Conservation (phyloP, 2,888 invertebrate genomes). For the Morpho deidamia region DNA sequence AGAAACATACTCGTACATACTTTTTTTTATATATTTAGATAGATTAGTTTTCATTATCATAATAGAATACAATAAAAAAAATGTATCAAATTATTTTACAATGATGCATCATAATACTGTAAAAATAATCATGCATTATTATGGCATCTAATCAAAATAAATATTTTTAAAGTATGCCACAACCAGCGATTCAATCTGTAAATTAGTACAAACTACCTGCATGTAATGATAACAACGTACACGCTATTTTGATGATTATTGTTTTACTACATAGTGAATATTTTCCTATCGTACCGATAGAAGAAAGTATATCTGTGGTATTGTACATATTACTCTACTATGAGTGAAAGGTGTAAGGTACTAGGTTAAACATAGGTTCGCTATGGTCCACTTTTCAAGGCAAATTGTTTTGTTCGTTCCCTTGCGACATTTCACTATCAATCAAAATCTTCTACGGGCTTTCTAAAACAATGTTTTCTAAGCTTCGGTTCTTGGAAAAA, state of each 20-base stretch:
- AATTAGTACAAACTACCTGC: constrained; percentile 30
- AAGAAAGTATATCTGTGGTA: background rate
- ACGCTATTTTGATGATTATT: background rate
- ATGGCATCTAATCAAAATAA: background rate
- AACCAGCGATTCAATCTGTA: constrained; percentile 37
- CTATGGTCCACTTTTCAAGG: constrained; percentile 17
- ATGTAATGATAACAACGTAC: background rate
- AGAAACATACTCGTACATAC: too few relatives aligned
- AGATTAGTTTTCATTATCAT: too few relatives aligned
- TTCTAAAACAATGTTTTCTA: background rate
- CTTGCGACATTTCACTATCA: constrained; percentile 6
- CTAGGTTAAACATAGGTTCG: constrained; percentile 11
- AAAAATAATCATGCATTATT: too few relatives aligned
- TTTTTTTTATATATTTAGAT: too few relatives aligned
- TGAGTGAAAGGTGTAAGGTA: constrained; percentile 42
- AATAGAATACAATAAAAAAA: too few relatives aligned
- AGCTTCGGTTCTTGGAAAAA: too few relatives aligned
- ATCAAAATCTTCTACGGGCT: constrained; percentile 4
- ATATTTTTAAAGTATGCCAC: constrained; percentile 42
- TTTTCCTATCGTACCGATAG: background rate
- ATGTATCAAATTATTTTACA: background rate
- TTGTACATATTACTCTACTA: constrained; percentile 29
- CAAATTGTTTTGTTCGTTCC: constrained; percentile 9
- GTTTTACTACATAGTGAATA: background rate
- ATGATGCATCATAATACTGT: constrained; percentile 2